Evolutionary conservation across 1,140 invertebrate genomes (phyloP), one percentile per base, ranked within the genome.

Genomic region (Wiebesia pumilae): DNA sequence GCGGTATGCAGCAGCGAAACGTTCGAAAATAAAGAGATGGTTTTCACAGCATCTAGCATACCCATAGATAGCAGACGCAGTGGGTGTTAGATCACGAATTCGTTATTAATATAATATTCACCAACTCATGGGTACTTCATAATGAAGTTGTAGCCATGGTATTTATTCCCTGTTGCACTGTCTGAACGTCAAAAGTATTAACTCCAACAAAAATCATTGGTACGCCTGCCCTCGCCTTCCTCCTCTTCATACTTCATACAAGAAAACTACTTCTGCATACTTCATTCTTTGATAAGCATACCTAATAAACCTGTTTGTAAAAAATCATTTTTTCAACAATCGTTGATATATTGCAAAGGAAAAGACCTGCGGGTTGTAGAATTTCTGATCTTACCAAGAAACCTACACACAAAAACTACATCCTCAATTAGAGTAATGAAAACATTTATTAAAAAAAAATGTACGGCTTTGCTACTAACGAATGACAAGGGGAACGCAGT

Each of bases 41-140:
- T 16, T n/a, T 33, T 67, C 58, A 14, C 24, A 43, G 62, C 21
- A 30, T 35, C 19, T 54, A n/a, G 69, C 24, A 58, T 58, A 21
- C 77, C 38, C 81, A 86, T 86, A 65, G 84, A 86, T 86, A 65
- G 77, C 21, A 7, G 38, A 14, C 85, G 24, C 81, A 83, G 85
- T 83, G 85, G 85, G 85, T 83, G 85, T 73, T 75, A 10, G n/a
- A 51, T 27, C 43, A 58, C 73, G 40, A 21, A 82, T 67, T 83
- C 62, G 43, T 83, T 69, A 87, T 79, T 87, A 69, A 83, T 79
- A 80, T 33, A 30, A 16, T 7, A 21, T 35, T 16, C n/a, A 16
- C 75, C 35, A 24, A 65, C 47, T 77, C 69, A 40, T 24, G 30
- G 21, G 21, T 77, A 71, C 79, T n/a, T 33, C 43, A 35, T 67